Conservation (phyloP, 2,113 vertebrate species). For the Cyprinodon variegatus region DNA sequence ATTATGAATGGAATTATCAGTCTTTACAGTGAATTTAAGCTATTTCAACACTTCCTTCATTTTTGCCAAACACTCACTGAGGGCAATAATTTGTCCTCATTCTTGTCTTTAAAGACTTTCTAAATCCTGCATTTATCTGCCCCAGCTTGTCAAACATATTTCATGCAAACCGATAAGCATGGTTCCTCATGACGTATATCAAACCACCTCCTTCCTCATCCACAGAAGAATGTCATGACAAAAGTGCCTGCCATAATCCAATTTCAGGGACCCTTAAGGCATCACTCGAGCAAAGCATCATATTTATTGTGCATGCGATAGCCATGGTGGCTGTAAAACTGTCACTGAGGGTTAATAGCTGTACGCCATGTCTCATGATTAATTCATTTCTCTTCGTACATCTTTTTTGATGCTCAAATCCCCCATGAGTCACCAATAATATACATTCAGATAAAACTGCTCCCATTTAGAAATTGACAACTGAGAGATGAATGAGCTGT, state of each 20-base stretch:
- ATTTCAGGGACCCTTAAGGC: slow-evolving; percentile 61
- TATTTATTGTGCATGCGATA: slow-evolving; percentile 70
- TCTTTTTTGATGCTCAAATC: slow-evolving; percentile 49
- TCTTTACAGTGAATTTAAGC: slow-evolving; percentile 8
- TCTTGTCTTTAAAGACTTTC: slow-evolving; percentile 20
- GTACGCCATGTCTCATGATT: slow-evolving; percentile 65
- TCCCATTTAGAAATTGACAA: slow-evolving; percentile 34
- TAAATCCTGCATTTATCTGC: slow-evolving; percentile 23
- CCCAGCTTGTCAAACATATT: slow-evolving; percentile 34
- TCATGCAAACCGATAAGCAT: slow-evolving; percentile 47
- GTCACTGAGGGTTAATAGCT: slow-evolving; percentile 53
- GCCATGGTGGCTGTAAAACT: slow-evolving; percentile 59
- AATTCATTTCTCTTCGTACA: slow-evolving; percentile 61
- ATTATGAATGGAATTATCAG: neutral
- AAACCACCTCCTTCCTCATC: slow-evolving; percentile 28
- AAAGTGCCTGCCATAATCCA: slow-evolving; percentile 77
- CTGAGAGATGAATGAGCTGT: slow-evolving; percentile 36
- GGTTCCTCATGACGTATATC: slow-evolving; percentile 58
- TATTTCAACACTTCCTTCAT: neutral
- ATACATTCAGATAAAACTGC: slow-evolving; percentile 28
- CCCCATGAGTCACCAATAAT: slow-evolving; percentile 57
- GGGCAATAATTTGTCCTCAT: neutral
- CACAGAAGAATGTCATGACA: slow-evolving; percentile 33
- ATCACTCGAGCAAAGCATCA: slow-evolving; percentile 39
- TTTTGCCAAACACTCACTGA: slow-evolving; percentile 1